Conservation (phyloP, 2,797 vertebrate species). For the Cynopterus sphinx region DNA sequence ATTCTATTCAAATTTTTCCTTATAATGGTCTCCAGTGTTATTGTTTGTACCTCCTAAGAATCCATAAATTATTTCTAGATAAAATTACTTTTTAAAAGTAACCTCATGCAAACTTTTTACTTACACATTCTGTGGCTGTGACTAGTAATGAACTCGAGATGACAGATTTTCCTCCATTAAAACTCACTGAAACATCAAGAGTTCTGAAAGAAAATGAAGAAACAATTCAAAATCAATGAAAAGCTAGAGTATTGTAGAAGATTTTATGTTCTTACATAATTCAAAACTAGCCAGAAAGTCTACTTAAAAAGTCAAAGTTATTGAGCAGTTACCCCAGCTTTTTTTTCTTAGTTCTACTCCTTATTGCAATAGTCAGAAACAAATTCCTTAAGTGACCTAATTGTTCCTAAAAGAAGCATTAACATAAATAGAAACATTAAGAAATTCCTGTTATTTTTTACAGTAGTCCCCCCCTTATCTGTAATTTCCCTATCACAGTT, state of each 20-base stretch:
- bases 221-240: constrained; percentile 44
- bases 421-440: not conserved
- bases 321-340: not conserved
- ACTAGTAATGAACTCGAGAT: constrained; percentile 91
- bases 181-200: constrained; percentile 94
- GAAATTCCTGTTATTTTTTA: not conserved
- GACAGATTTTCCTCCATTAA: constrained; percentile 92
- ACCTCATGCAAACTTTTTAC: constrained; percentile 79
- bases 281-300: not conserved
- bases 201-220: constrained; percentile 85
- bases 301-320: not conserved
- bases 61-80: not conserved
- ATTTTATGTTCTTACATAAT: not conserved
- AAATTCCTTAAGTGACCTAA: not conserved
- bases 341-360: not conserved
- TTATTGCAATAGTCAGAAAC: not conserved
- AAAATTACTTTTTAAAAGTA: not conserved
- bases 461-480: not conserved
- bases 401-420: constrained; percentile 4
- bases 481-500: not conserved
- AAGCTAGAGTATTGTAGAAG: not conserved
- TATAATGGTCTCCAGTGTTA: not conserved
- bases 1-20: not conserved
- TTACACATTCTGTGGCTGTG: constrained; percentile 95
- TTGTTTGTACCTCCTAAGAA: not conserved